A percentile compares a stretch with the other conserved stretches of the same genome.
phyloP scores from a whole-genome alignment of 2,888 invertebrate species.

The Chaitophorus viminalis region DNA sequence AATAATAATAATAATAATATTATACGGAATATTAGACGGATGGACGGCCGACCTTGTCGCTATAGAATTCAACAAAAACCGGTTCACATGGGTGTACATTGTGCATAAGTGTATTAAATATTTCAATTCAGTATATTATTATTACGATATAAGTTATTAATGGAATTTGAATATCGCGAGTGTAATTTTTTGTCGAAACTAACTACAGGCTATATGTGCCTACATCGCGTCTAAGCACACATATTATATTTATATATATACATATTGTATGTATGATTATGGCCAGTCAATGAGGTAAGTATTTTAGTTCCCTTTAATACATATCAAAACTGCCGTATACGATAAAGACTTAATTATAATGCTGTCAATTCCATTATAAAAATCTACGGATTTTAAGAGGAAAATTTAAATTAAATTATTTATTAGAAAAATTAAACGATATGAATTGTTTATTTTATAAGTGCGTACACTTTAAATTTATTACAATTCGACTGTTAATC shows the following conservation, averaged over 20 bases:
- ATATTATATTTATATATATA: not conserved
- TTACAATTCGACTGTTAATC: not conserved
- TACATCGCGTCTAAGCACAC: not conserved
- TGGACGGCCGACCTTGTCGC: constrained; percentile 26
- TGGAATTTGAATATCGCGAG: constrained; percentile 29
- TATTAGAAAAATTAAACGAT: not conserved
- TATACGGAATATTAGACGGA: no score
- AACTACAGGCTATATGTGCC: constrained; percentile 1
- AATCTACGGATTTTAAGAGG: not conserved
- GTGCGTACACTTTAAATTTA: not conserved
- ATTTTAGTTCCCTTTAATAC: not conserved
- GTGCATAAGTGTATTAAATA: constrained; percentile 17
- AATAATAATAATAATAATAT: no score
- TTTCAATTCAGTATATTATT: constrained; percentile 24
- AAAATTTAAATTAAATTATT: constrained; percentile 42
- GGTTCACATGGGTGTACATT: constrained; percentile 23
- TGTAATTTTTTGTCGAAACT: not conserved
- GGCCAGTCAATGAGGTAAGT: constrained; percentile 22
- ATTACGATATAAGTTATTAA: constrained; percentile 39
- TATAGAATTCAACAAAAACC: constrained; percentile 19
- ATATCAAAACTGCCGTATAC: not conserved
- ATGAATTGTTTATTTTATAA: constrained; percentile 16
- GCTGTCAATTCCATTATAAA: constrained; percentile 39
- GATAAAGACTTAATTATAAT: constrained; percentile 38
- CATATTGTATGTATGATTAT: not conserved